Evolutionary conservation across 2,888 invertebrate genomes (phyloP).

Genomic region (Hofmannophila pseudospretella): DNA sequence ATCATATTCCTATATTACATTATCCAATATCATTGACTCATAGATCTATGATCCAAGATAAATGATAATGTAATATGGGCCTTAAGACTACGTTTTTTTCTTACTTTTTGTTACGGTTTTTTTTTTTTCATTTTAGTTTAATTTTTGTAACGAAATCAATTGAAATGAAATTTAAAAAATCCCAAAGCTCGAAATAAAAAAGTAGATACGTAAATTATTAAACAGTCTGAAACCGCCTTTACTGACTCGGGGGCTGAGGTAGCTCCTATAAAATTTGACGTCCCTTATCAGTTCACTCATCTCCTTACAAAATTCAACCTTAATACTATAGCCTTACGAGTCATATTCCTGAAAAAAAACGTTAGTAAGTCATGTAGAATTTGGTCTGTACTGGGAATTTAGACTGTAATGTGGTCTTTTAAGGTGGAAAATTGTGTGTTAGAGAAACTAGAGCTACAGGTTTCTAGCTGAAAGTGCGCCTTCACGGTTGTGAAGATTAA

Average conservation of each 20-base stretch:
- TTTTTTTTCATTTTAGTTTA: too few species aligned
- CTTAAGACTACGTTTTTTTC: too few species aligned
- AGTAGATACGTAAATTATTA: too few species aligned
- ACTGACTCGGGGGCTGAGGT: conserved; percentile 18
- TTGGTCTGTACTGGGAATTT: background rate
- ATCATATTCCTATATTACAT: too few species aligned
- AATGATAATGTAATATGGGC: too few species aligned
- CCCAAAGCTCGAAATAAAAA: too few species aligned
- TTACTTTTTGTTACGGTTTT: too few species aligned
- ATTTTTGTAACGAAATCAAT: too few species aligned
- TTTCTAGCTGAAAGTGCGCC: conserved; percentile 60
- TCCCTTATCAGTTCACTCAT: conserved; percentile 16
- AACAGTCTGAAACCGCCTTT: background rate
- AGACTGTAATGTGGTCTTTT: conserved; percentile 1
- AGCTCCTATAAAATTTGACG: conserved; percentile 28
- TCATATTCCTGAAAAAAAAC: background rate
- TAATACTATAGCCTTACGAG: background rate
- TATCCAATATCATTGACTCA: too few species aligned
- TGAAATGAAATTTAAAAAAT: too few species aligned
- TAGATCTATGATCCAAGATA: too few species aligned
- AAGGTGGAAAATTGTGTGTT: conserved; percentile 19
- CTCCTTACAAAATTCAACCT: background rate
- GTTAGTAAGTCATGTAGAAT: background rate
- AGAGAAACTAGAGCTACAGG: conserved; percentile 57
- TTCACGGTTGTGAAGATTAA: conserved; percentile 22